phyloP scores from a whole-genome alignment of 1,140 invertebrate genomes.

The Drosophila orena region DNA sequence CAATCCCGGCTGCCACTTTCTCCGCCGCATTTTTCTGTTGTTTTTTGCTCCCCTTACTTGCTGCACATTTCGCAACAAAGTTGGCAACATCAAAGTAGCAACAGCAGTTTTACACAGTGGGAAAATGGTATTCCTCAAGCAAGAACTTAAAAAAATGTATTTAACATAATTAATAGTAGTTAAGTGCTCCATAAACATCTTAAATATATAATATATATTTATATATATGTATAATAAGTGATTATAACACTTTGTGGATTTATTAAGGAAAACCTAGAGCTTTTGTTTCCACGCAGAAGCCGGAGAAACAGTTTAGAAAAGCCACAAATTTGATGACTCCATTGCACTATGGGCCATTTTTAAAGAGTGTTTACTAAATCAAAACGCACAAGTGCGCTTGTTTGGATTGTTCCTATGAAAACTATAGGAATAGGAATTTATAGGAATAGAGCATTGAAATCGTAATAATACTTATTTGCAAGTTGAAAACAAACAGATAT shows the following conservation, averaged over 20 bases:
- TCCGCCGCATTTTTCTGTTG: constrained; percentile 1
- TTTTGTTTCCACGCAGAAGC: not conserved
- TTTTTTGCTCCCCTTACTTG: constrained; percentile 11
- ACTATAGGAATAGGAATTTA: too few relatives aligned
- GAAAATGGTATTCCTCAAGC: not conserved
- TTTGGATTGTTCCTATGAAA: too few relatives aligned
- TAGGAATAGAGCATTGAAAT: too few relatives aligned
- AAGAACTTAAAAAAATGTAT: not conserved
- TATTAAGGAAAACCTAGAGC: not conserved
- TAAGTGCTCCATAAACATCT: not conserved
- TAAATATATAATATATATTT: too few relatives aligned
- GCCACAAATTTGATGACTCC: constrained; percentile 61
- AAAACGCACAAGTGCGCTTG: too few relatives aligned
- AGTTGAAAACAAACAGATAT: too few relatives aligned
- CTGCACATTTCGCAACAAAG: constrained; percentile 76
- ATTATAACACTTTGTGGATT: too few relatives aligned
- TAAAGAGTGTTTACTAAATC: too few relatives aligned
- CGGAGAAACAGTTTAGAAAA: constrained; percentile 52
- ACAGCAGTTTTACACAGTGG: not conserved
- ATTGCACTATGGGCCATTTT: constrained; percentile 2
- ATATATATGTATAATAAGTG: not conserved
- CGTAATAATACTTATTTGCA: too few relatives aligned
- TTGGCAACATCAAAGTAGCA: constrained; percentile 37
- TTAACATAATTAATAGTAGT: too few relatives aligned
- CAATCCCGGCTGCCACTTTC: constrained; percentile 22